phyloP scores from a whole-genome alignment of 2,888 invertebrate species.

The Nezara viridula region DNA sequence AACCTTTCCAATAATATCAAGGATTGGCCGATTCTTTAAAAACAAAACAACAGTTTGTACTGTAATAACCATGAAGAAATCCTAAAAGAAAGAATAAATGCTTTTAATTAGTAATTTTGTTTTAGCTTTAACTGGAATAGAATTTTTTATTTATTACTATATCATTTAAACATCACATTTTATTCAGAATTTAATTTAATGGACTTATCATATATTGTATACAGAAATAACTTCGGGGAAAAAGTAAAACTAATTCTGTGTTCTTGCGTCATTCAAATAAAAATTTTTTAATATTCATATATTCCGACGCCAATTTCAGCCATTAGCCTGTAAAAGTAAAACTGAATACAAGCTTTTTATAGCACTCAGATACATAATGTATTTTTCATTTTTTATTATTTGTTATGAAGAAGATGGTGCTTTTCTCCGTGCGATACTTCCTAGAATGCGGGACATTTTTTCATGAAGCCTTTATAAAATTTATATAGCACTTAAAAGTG shows the following conservation, averaged over 20 bases:
- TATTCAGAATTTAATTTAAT: no score
- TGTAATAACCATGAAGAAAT: no score
- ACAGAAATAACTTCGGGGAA: background rate
- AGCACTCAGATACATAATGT: background rate
- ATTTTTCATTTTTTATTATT: background rate
- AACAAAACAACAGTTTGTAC: no score
- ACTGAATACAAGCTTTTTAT: background rate
- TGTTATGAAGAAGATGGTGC: background rate
- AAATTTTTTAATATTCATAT: background rate
- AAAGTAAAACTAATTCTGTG: background rate
- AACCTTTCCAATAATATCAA: no score
- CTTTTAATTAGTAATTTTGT: no score
- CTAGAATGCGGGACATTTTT: background rate
- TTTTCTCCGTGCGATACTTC: background rate
- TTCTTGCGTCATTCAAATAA: background rate
- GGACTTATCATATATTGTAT: background rate
- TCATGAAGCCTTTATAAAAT: background rate
- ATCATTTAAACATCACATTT: no score
- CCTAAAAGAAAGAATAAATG: no score
- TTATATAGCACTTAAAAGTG: background rate
- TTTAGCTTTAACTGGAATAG: no score
- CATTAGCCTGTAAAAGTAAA: background rate
- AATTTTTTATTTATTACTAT: no score
- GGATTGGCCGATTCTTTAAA: no score
- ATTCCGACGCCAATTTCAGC: background rate